Evolutionary conservation across 2,797 vertebrate genomes (phyloP), one percentile per base, ranked within the genome.

Genomic region (Peromyscus nudipes): DNA sequence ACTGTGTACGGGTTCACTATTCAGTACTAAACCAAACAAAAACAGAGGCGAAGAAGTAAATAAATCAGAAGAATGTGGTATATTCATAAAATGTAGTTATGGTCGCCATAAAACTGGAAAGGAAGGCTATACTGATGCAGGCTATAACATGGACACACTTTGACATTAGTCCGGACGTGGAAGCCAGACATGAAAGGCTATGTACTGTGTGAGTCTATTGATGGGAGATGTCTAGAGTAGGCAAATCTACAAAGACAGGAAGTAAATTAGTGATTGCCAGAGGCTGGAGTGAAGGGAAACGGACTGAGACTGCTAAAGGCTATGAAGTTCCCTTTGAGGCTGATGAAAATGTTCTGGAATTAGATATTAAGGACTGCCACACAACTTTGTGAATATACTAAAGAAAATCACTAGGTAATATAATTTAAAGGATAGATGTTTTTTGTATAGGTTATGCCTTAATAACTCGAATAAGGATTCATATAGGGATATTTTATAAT

Each of bases 381-480:
- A 23, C 4, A 79, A 31, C 43, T 83, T 29, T 55, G 49, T 91
- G 76, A 91, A 55, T 79, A 82, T 52, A 67, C 6, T 94, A 83
- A 92, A 96, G 71, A 82, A 80, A 85, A 31, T 19, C 37, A 94
- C 17, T n/a, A 19, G 55, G 27, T 31, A 94, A 14, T 52, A 60
- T 69, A 77, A 27, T 82, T 96, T 89, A 81, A 94, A 52, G 73
- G 13, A 17, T 93, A 29, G 80, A 79, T 95, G 80, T 88, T 94
- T 65, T 76, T 21, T 21, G 10, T 81, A 76, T 37, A 12, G 83
- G 83, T 84, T 90, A 71, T 55, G 87, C 31, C 34, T 93, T 62
- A 90, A 37, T 43, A 87, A 90, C 25, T 67, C 89, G 62, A 95
- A 83, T 57, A 60, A 77, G 60, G 14, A 82, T 62, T 71, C 29